Evolutionary conservation across 2,113 vertebrate species (phyloP).

Genomic region (Nansenia antarctica): DNA sequence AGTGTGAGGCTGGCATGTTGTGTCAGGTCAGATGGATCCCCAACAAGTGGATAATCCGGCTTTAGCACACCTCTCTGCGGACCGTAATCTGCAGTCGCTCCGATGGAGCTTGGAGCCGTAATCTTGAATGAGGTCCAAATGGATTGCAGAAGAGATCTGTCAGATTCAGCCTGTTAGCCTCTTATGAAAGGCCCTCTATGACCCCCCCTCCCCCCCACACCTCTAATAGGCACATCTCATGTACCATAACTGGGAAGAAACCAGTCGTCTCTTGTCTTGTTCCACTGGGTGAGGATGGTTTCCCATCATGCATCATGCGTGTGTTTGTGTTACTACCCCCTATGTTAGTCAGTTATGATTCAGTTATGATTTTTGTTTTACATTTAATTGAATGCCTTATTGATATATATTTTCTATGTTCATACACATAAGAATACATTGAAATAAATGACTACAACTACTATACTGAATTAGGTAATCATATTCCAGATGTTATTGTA

Average conservation of each 20-base stretch:
- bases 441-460: too few relatives aligned
- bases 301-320: too few relatives aligned
- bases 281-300: slow-evolving; percentile 29
- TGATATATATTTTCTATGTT: too few relatives aligned
- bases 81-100: slow-evolving; percentile 71
- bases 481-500: too few relatives aligned
- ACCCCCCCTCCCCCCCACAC: too few relatives aligned
- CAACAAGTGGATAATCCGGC: slow-evolving; percentile 74
- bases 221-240: slow-evolving; percentile 35
- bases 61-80: slow-evolving; percentile 75
- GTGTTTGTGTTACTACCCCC: too few relatives aligned
- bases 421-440: too few relatives aligned
- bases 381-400: too few relatives aligned
- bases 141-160: slow-evolving; percentile 68
- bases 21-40: slow-evolving; percentile 62
- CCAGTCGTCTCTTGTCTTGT: slow-evolving; percentile 14
- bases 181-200: slow-evolving; percentile 54
- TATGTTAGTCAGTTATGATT: too few relatives aligned
- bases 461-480: too few relatives aligned
- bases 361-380: too few relatives aligned
- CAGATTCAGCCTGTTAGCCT: slow-evolving; percentile 65
- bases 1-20: slow-evolving; percentile 54
- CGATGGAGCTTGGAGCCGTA: slow-evolving; percentile 68
- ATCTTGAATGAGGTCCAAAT: slow-evolving; percentile 70
- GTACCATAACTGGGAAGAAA: slow-evolving; percentile 43